Evolutionary conservation across 2,888 invertebrate species (phyloP), one percentile per base, ranked within the genome.

Genomic region (Dynastes tityus): DNA sequence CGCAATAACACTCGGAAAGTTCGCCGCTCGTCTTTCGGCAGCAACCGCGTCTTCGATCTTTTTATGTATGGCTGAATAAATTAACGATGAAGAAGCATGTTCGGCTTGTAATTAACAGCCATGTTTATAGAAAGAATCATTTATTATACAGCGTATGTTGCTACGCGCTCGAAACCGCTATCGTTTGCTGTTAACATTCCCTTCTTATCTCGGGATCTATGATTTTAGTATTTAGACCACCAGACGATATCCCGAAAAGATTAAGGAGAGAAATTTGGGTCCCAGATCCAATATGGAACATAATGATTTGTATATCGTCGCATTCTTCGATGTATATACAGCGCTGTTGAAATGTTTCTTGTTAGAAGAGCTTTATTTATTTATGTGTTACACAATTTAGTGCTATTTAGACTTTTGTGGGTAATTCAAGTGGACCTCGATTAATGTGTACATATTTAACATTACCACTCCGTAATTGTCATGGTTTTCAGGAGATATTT

Each of bases 141-240:
- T 37, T 65, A 40, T 53, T 76, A 76, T 76, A 58, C 65, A 63
- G 16, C 32, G 8, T 71, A 27, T 55, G 40, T 75, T 11, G 29
- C 29, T 63, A 40, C 40, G 45, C 49, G 29, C 27, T 45, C 27
- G n/a, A 68, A 68, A 68, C 65, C 68, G 70, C 70, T 55, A 68
- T 70, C 55, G 45, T 45, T 45, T 8, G 45, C 77, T 77, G 73
- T 76, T 79, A 61, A 76, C 80, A 80, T 80, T 80, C 80, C 77
- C 68, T 65, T 27, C 53, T 77, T 80, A 80, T 80, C 80, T 68
- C 61, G 27, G 29, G n/a, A 80, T 80, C 78, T 75, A 74, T 55
- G 58, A 58, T 55, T 71, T 71, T 67, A 64, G 63, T 58, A 61
- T 78, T 55, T 67, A 77, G 76, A 76, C 80, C 71, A 76, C 76